Evolutionary conservation across 2,888 invertebrate species (phyloP).

Genomic region (Acanthosepion esculentum): DNA sequence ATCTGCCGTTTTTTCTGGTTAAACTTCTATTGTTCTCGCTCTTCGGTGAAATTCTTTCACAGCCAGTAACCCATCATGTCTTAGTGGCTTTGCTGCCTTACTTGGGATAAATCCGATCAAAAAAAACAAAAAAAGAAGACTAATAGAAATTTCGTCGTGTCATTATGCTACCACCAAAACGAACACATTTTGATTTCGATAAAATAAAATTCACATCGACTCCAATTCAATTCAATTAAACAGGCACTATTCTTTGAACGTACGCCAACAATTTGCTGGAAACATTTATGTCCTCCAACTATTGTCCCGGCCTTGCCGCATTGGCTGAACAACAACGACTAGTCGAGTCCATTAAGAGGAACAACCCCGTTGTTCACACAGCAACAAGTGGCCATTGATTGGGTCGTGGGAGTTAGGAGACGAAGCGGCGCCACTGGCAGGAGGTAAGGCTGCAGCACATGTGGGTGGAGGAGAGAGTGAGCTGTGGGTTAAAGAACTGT

Average conservation of each 20-base stretch:
- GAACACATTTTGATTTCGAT: not conserved
- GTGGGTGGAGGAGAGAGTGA: not conserved
- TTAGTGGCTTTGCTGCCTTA: no score
- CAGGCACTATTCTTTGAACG: not conserved
- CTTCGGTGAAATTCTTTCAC: no score
- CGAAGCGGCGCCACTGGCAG: not conserved
- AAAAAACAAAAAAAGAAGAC: not conserved
- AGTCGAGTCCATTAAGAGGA: not conserved
- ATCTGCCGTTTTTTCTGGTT: no score
- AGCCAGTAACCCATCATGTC: no score
- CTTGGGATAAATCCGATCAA: no score
- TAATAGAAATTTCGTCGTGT: not conserved
- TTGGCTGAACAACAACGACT: not conserved
- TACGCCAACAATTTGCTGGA: not conserved
- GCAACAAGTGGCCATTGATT: slow-evolving; percentile 13
- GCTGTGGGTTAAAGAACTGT: not conserved
- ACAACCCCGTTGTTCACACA: not conserved
- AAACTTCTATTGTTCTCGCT: no score
- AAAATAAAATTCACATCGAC: not conserved
- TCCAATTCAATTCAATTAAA: not conserved
- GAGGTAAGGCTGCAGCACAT: not conserved
- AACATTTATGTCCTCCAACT: not conserved
- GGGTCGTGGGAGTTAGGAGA: not conserved
- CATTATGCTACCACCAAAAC: not conserved
- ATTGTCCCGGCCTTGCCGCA: not conserved